Evolutionary conservation across 2,888 invertebrate genomes (phyloP).

Genomic region (Gerris lacustris): DNA sequence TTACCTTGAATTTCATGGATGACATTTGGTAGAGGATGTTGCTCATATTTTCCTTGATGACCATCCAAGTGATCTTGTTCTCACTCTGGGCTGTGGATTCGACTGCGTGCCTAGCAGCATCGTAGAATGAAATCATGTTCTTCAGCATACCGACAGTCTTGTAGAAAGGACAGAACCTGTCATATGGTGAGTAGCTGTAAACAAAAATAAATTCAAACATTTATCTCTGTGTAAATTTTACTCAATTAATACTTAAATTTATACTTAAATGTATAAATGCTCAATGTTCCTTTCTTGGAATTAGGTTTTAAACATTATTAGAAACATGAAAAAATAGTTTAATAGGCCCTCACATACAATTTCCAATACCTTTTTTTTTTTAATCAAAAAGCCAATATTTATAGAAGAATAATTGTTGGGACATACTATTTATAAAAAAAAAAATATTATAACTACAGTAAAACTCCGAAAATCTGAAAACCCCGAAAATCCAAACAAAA

Average conservation of each 20-base stretch:
- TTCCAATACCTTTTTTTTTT: too few species aligned
- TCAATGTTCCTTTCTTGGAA: slow-evolving; percentile 11
- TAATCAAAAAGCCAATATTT: too few species aligned
- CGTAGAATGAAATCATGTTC: slow-evolving; percentile 97
- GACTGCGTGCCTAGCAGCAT: slow-evolving; percentile 93
- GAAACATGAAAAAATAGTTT: too few species aligned
- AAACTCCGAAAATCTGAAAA: too few species aligned
- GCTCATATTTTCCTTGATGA: slow-evolving; percentile 93
- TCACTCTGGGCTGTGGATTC: slow-evolving; percentile 97
- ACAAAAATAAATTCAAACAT: slow-evolving; percentile 1
- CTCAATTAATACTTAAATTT: background rate
- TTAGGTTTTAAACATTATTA: too few species aligned
- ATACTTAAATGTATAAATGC: background rate
- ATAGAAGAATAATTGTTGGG: too few species aligned
- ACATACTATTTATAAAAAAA: too few species aligned
- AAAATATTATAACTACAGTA: too few species aligned
- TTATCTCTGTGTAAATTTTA: too few species aligned
- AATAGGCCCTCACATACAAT: too few species aligned
- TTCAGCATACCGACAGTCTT: slow-evolving; percentile 98
- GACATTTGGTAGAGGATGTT: slow-evolving; percentile 92
- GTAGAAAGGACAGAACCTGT: slow-evolving; percentile 99
- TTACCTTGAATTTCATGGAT: slow-evolving; percentile 97
- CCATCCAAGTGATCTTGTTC: slow-evolving; percentile 97
- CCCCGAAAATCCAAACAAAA: too few species aligned
- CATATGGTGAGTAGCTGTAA: slow-evolving; percentile 71